Percentiles rank a stretch among this genome's conserved stretches.
Evolutionary conservation across 2,113 vertebrate species (phyloP).

Genomic region (Spea bombifrons): DNA sequence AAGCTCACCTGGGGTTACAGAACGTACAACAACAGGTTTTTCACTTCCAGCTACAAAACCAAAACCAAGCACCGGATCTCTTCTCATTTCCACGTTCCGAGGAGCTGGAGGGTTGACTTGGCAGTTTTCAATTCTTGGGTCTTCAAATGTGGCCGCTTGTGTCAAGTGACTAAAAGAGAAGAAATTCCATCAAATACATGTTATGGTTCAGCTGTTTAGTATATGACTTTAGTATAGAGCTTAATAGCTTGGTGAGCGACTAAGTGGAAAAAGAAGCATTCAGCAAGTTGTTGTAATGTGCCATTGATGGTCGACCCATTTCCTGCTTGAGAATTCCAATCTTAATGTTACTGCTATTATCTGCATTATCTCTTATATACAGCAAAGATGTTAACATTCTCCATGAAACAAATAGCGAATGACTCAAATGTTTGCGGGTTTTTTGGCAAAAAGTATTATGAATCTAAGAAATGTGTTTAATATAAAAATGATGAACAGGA

Average conservation of each 20-base stretch:
- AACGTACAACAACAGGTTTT: conserved; percentile 96
- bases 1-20: conserved; percentile 91
- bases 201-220: not conserved
- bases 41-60: conserved; percentile 98
- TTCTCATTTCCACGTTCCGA: conserved; percentile 95
- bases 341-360: conserved; percentile 9
- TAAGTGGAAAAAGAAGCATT: not conserved
- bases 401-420: conserved; percentile 15
- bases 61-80: conserved; percentile 95
- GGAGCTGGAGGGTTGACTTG: conserved; percentile 85
- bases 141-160: conserved; percentile 86
- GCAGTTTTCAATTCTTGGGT: conserved; percentile 87
- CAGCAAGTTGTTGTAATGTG: not conserved
- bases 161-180: conserved; percentile 80
- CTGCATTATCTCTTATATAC: not conserved
- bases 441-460: no score
- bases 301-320: not conserved
- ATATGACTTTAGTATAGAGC: not conserved
- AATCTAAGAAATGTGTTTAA: no score
- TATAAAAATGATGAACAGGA: no score
- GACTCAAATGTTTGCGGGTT: not conserved
- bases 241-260: not conserved
- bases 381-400: not conserved
- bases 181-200: not conserved
- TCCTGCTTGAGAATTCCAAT: not conserved